These are phyloP conservation scores for Esox masquinongy DNA, from an alignment of 2,797 vertebrate species.

Conservation along the genomic window DNA sequence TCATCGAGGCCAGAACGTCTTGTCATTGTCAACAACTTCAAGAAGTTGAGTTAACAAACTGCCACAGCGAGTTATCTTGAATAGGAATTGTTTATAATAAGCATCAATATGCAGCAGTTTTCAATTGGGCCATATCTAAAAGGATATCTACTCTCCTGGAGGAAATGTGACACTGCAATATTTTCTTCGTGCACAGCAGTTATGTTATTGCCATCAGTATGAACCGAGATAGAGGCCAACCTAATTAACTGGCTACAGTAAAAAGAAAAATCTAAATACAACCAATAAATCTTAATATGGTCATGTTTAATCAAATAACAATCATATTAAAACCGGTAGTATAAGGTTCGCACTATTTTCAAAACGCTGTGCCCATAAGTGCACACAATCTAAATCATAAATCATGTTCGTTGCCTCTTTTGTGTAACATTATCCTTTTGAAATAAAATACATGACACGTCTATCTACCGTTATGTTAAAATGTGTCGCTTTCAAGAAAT, in stretches of 20 bases:
- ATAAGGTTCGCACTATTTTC: background rate
- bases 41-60: background rate
- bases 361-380: background rate
- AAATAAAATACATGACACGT: background rate
- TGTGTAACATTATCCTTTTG: background rate
- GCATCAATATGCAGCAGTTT: background rate
- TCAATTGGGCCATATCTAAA: background rate
- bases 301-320: background rate
- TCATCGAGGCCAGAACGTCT: background rate
- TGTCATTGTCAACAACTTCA: background rate
- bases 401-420: constrained; percentile 6
- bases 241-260: background rate
- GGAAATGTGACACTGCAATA: background rate
- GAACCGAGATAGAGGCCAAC: background rate
- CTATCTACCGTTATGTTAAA: background rate
- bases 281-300: background rate
- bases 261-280: background rate
- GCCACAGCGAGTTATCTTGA: background rate
- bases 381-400: background rate
- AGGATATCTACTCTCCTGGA: background rate
- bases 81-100: background rate
- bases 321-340: background rate
- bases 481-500: background rate
- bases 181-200: background rate
- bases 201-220: background rate